Conservation (phyloP, 1,140 invertebrate genomes). For the Carposina sasakii region DNA sequence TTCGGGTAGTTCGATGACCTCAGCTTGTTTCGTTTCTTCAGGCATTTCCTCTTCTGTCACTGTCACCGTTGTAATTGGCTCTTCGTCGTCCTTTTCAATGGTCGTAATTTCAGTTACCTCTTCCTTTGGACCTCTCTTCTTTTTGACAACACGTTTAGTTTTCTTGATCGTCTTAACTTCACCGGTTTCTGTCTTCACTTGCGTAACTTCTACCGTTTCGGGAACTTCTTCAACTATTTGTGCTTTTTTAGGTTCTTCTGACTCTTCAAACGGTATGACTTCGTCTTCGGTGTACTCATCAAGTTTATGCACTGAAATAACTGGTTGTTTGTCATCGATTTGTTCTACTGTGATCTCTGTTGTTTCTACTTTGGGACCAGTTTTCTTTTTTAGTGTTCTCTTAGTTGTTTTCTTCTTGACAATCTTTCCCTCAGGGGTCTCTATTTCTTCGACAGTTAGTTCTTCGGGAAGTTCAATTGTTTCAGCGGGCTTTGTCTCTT, state of each 20-base stretch:
- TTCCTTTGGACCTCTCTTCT: conserved; percentile 54
- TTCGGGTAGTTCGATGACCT: conserved; percentile 51
- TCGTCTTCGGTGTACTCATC: conserved; percentile 15
- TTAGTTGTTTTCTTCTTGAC: conserved; percentile 36
- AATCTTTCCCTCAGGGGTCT: conserved; percentile 34
- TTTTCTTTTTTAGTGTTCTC: conserved; percentile 43
- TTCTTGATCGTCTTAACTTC: conserved; percentile 44
- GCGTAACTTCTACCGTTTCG: conserved; percentile 59
- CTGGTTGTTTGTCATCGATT: conserved; percentile 21
- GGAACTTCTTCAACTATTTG: conserved; percentile 38
- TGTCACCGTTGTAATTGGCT: conserved; percentile 42
- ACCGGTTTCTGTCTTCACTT: conserved; percentile 55
- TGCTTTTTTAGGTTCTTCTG: conserved; percentile 22
- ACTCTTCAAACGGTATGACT: conserved; percentile 6
- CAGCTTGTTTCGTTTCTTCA: conserved; percentile 17
- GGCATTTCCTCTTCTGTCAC: conserved; percentile 29
- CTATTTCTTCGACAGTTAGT: conserved; percentile 34
- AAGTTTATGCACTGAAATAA: conserved; percentile 17
- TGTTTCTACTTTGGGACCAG: conserved; percentile 40
- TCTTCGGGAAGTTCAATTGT: conserved; percentile 18
- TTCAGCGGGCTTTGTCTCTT: conserved; percentile 6
- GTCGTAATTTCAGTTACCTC: conserved; percentile 68
- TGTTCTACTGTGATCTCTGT: conserved; percentile 48
- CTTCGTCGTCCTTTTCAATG: conserved; percentile 65
- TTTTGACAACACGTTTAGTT: conserved; percentile 55